phyloP scores from a whole-genome alignment of 2,113 vertebrate species.

The Ptilorrhoa leucosticta region DNA sequence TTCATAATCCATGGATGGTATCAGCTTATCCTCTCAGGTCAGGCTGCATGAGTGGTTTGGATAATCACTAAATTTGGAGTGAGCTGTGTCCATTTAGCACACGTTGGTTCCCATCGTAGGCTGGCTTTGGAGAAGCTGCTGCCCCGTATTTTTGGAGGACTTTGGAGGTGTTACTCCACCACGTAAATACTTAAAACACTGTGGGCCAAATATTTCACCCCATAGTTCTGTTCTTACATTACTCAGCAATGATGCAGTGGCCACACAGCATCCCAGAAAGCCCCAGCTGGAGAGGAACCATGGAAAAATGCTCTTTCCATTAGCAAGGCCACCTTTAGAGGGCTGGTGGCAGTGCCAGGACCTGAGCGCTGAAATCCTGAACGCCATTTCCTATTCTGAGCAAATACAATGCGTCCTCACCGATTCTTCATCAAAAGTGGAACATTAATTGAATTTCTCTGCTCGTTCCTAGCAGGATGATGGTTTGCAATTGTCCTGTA shows the following conservation, averaged over 20 bases:
- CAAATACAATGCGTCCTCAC: background rate
- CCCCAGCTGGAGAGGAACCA: background rate
- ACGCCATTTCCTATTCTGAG: background rate
- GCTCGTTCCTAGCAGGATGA: background rate
- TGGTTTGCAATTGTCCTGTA: background rate
- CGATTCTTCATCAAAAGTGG: background rate
- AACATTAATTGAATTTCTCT: background rate
- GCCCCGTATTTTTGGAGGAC: background rate
- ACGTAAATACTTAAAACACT: background rate
- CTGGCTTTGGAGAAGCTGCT: background rate
- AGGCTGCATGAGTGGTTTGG: background rate
- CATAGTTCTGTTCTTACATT: background rate
- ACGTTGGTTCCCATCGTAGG: rapidly evolving
- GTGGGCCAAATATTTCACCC: rapidly evolving
- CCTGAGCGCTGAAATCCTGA: background rate
- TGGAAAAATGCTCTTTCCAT: background rate
- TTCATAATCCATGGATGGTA: background rate
- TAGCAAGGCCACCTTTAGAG: background rate
- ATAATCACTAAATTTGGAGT: background rate
- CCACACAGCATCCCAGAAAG: background rate
- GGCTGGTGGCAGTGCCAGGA: background rate
- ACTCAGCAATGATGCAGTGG: background rate
- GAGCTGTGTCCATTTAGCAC: background rate
- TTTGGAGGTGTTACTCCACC: background rate
- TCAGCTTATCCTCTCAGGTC: background rate